These are phyloP conservation scores for Picus viridis DNA, from an alignment of 2,797 vertebrate genomes.

Conservation along the genomic window DNA sequence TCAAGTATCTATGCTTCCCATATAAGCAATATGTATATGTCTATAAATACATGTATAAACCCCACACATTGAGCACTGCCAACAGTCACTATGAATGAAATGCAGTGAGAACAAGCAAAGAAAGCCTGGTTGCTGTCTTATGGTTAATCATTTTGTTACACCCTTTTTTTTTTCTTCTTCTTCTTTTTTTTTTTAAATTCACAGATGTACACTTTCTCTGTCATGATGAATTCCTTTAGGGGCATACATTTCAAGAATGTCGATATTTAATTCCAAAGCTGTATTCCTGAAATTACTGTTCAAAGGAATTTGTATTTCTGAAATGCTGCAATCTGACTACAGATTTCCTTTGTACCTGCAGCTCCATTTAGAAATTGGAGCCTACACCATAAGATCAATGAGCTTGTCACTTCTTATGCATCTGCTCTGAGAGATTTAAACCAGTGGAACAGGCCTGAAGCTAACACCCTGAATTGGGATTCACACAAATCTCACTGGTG, in stretches of 20 bases:
- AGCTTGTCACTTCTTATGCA: background rate
- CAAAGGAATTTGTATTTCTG: background rate
- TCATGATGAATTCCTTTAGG: slow-evolving; percentile 16
- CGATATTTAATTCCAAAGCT: background rate
- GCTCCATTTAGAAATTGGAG: background rate
- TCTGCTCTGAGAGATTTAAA: background rate
- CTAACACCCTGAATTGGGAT: background rate
- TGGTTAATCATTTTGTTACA: slow-evolving; percentile 51
- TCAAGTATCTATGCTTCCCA: slow-evolving; percentile 51
- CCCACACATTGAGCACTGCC: slow-evolving; percentile 49
- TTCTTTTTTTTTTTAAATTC: background rate
- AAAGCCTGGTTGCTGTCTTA: slow-evolving; percentile 55
- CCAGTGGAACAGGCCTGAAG: background rate
- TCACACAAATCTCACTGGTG: background rate
- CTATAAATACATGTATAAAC: slow-evolving; percentile 66
- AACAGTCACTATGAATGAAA: slow-evolving; percentile 69
- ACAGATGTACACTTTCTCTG: slow-evolving; percentile 24
- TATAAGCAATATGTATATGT: slow-evolving; percentile 54
- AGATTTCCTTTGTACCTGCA: background rate
- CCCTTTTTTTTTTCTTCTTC: background rate
- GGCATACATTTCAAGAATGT: background rate
- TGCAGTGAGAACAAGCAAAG: slow-evolving; percentile 64
- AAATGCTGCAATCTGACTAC: background rate
- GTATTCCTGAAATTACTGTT: background rate
- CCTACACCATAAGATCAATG: background rate